Percentiles rank a stretch among this genome's conserved stretches.
Evolutionary conservation across 2,888 invertebrate genomes (phyloP).

Genomic region (Scrobipalpa costella): DNA sequence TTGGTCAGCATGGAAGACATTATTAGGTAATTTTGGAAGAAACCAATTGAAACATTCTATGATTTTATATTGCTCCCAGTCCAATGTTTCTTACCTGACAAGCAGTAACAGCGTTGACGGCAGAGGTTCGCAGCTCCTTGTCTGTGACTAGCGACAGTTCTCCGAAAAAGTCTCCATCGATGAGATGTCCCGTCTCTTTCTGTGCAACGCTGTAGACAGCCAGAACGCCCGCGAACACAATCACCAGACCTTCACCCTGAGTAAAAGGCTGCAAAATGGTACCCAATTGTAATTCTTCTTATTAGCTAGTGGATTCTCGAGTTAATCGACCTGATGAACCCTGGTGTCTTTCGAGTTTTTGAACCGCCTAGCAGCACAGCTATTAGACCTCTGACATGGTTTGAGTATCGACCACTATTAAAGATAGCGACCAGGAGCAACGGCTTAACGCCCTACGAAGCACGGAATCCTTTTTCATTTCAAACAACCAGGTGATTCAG

Average conservation of each 20-base stretch:
- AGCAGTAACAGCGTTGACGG: constrained; percentile 40
- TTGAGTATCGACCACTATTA: no score
- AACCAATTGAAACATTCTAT: background rate
- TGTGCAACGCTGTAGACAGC: constrained; percentile 39
- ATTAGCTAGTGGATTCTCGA: no score
- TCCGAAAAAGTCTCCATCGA: constrained; percentile 49
- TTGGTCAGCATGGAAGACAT: no score
- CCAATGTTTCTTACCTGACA: constrained; percentile 38
- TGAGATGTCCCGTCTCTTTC: constrained; percentile 43
- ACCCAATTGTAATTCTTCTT: background rate
- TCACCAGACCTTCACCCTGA: constrained; percentile 43
- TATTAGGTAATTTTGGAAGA: background rate
- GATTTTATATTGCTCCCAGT: no score
- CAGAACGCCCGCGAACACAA: constrained; percentile 42
- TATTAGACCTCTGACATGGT: no score
- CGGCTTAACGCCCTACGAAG: no score
- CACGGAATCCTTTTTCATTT: no score
- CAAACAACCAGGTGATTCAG: no score
- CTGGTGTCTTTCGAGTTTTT: no score
- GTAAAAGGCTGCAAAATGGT: constrained; percentile 36
- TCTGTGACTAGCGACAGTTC: constrained; percentile 48
- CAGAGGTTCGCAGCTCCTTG: constrained; percentile 39
- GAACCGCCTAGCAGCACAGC: no score
- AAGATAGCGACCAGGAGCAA: no score
- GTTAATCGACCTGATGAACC: no score